A percentile compares a stretch with the other conserved stretches of the same genome.
These are phyloP conservation scores for Marronus borbonicus DNA, from an alignment of 2,888 invertebrate species.

Conservation along the genomic window DNA sequence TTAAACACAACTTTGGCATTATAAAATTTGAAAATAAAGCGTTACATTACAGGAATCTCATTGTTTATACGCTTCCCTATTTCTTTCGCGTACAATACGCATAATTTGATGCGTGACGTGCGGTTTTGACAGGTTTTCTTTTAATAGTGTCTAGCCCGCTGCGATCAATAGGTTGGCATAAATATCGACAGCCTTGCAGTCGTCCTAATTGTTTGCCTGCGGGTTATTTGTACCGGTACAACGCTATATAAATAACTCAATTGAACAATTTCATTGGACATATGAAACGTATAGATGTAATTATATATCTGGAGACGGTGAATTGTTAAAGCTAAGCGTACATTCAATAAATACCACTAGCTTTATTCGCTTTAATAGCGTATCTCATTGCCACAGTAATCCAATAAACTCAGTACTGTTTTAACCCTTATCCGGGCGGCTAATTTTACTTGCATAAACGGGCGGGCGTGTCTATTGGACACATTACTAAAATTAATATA, in stretches of 20 bases:
- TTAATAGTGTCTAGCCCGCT: constrained; percentile 19
- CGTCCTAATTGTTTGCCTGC: constrained; percentile 12
- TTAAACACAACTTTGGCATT: constrained; percentile 30
- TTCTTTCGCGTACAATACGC: not conserved
- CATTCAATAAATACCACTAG: no score
- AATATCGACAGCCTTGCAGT: constrained; percentile 7
- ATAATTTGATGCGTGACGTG: constrained; percentile 1
- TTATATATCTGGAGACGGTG: no score
- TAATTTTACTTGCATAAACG: no score
- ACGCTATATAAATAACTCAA: not conserved
- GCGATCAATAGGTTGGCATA: constrained; percentile 27
- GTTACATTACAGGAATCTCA: constrained; percentile 7
- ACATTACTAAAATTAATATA: no score
- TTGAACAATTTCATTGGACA: not conserved
- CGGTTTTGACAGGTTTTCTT: constrained; percentile 22
- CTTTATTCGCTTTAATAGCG: no score
- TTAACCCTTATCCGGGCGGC: no score
- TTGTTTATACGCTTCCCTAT: constrained; percentile 11
- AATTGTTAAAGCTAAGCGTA: no score
- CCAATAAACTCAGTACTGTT: no score
- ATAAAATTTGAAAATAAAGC: constrained; percentile 35
- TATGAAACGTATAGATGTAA: not conserved
- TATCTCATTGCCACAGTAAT: no score
- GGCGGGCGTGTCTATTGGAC: no score
- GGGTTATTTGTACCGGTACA: not conserved